Evolutionary conservation across 2,888 invertebrate genomes (phyloP).

Genomic region (Trisateles emortualis): DNA sequence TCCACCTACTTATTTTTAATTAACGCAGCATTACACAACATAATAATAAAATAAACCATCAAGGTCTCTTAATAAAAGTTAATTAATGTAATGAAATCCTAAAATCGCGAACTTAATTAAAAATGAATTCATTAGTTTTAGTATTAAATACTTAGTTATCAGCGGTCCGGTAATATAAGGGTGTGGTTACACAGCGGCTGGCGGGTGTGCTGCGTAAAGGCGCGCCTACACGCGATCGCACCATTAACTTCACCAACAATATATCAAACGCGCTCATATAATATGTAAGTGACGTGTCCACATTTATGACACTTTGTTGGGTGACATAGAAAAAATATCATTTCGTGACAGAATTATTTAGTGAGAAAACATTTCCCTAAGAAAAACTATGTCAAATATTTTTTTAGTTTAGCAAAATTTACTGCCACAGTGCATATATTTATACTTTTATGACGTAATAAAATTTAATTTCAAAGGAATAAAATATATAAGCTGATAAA

Average conservation of each 20-base stretch:
- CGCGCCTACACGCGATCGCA: slow-evolving; percentile 76
- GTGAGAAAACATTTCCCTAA: slow-evolving; percentile 51
- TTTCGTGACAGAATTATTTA: slow-evolving; percentile 65
- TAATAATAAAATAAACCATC: slow-evolving; percentile 13
- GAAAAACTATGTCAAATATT: slow-evolving; percentile 55
- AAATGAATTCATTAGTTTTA: slow-evolving; percentile 32
- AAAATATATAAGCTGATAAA: slow-evolving; percentile 29
- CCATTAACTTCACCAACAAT: slow-evolving; percentile 75
- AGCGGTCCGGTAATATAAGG: slow-evolving; percentile 53
- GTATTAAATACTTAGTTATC: slow-evolving; percentile 33
- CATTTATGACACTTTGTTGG: slow-evolving; percentile 72
- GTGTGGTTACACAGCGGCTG: slow-evolving; percentile 55
- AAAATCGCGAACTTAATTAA: slow-evolving; percentile 38
- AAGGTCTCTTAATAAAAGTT: slow-evolving; percentile 21
- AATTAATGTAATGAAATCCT: slow-evolving; percentile 35
- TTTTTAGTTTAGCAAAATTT: slow-evolving; percentile 43
- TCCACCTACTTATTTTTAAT: neutral
- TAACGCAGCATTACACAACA: slow-evolving; percentile 11
- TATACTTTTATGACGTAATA: slow-evolving; percentile 42
- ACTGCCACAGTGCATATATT: slow-evolving; percentile 41
- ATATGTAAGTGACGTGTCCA: slow-evolving; percentile 76
- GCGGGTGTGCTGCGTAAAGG: slow-evolving; percentile 57
- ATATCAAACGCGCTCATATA: slow-evolving; percentile 76
- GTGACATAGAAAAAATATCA: slow-evolving; percentile 65
- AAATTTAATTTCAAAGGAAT: slow-evolving; percentile 39